phyloP scores from a whole-genome alignment of 2,113 vertebrate species.

The Reinhardtius hippoglossoides region DNA sequence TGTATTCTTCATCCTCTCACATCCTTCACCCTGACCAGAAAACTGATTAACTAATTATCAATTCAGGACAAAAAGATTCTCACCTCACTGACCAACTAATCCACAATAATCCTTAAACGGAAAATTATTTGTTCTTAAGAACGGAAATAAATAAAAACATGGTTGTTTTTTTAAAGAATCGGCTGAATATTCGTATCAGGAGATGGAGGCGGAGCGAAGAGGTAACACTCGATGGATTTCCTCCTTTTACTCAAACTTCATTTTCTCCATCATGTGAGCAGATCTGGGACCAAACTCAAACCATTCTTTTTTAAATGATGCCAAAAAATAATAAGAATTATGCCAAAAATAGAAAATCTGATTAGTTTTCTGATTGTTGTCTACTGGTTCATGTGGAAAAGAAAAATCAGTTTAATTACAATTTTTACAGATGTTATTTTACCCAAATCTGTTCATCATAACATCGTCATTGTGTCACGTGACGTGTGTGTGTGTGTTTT shows the following conservation, averaged over 20 bases:
- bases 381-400: no score
- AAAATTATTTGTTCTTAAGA: neutral
- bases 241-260: constrained; percentile 1
- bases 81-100: neutral
- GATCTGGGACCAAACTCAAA: constrained; percentile 13
- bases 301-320: no score
- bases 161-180: constrained; percentile 48
- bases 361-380: no score
- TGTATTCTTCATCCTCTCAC: neutral
- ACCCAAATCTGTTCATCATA: constrained; percentile 25
- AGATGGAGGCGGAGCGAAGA: constrained; percentile 59
- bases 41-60: no score
- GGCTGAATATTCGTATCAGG: constrained; percentile 56
- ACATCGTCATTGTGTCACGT: neutral
- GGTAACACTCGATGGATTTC: constrained; percentile 38
- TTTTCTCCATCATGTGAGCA: constrained; percentile 27
- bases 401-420: no score
- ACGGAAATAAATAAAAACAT: neutral
- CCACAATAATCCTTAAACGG: no score
- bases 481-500: neutral
- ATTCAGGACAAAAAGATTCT: neutral
- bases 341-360: no score
- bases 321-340: no score
- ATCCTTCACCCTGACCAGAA: neutral
- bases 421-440: neutral